phyloP scores from a whole-genome alignment of 2,888 invertebrate species.

The Lutraria lutraria region DNA sequence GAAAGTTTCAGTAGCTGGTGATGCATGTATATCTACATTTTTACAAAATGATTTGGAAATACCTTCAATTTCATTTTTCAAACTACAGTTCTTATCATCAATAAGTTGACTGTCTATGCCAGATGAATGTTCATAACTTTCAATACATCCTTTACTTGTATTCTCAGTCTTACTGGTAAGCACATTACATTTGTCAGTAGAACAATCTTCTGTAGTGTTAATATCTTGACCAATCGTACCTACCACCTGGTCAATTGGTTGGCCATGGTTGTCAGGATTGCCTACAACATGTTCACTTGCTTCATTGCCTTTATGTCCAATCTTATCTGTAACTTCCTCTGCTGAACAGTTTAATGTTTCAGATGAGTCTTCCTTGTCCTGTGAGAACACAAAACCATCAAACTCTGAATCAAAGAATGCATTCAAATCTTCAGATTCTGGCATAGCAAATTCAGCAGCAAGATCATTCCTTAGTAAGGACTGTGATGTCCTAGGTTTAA shows the following conservation, averaged over 20 bases:
- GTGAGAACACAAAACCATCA: slow-evolving; percentile 44
- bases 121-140: neutral
- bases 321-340: neutral
- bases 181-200: neutral
- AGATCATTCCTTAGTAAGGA: neutral
- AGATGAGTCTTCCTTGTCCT: slow-evolving; percentile 18
- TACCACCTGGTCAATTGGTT: neutral
- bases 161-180: neutral
- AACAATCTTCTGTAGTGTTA: neutral
- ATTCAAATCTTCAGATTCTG: slow-evolving; percentile 58
- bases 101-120: neutral
- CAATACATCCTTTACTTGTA: neutral
- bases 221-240: neutral
- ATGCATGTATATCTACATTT: neutral
- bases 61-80: neutral
- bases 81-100: neutral
- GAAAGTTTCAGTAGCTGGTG: slow-evolving; percentile 54
- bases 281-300: neutral
- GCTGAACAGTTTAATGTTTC: neutral
- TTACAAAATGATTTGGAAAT: neutral
- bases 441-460: slow-evolving; percentile 32
- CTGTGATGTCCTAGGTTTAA: neutral
- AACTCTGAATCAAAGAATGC: slow-evolving; percentile 55
- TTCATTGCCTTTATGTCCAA: neutral
- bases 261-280: neutral